phyloP scores from a whole-genome alignment of 2,888 invertebrate species.

The Cybosia mesomella region DNA sequence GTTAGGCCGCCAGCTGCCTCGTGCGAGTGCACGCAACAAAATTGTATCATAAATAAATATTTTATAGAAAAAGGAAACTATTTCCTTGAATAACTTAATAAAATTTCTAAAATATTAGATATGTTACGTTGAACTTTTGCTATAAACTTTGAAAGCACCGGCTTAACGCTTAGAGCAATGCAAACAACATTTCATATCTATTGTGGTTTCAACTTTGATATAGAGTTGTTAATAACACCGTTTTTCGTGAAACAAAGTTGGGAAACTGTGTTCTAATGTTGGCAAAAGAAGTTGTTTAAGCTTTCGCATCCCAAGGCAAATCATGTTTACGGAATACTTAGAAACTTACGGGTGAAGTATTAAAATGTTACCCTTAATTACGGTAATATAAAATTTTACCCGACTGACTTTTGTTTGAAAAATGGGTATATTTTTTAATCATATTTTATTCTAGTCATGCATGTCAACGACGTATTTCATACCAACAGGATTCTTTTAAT shows the following conservation, averaged over 20 bases:
- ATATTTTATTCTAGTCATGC: too few species aligned
- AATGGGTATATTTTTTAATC: too few species aligned
- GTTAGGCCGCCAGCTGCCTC: too few species aligned
- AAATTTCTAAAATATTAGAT: neutral
- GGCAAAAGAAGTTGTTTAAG: slow-evolving; percentile 31
- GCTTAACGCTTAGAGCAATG: neutral
- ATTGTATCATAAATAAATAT: too few species aligned
- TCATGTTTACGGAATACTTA: slow-evolving; percentile 35
- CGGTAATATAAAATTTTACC: slow-evolving; percentile 8
- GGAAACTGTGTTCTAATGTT: slow-evolving; percentile 29
- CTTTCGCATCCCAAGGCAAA: slow-evolving; percentile 33
- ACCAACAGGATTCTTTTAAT: too few species aligned
- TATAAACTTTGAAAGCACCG: neutral
- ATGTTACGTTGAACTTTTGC: neutral
- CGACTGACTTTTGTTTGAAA: slow-evolving; percentile 19
- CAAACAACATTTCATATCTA: slow-evolving; percentile 5
- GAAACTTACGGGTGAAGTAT: slow-evolving; percentile 20
- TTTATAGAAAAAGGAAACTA: too few species aligned
- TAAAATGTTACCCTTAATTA: slow-evolving; percentile 36
- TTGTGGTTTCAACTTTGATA: slow-evolving; percentile 42
- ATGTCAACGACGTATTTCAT: too few species aligned
- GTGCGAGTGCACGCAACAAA: too few species aligned
- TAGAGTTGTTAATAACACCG: slow-evolving; percentile 30
- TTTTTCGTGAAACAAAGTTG: slow-evolving; percentile 46
- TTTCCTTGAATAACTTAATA: too few species aligned